phyloP scores from a whole-genome alignment of 2,797 vertebrate species.

The Allobates femoralis region DNA sequence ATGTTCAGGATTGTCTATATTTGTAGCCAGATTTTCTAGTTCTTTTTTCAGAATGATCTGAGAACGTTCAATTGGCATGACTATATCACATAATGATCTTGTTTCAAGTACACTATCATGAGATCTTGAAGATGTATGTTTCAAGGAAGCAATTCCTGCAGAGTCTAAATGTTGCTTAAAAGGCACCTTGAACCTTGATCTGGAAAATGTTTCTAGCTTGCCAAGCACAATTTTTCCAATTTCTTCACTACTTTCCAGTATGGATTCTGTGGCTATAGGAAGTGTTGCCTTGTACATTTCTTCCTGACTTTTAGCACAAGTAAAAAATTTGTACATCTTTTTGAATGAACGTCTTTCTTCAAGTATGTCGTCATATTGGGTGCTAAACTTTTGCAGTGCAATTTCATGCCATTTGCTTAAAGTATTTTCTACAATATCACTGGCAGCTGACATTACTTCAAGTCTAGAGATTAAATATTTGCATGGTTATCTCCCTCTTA shows the following conservation, averaged over 20 bases:
- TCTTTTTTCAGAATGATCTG: neutral
- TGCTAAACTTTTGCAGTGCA: slow-evolving; percentile 5
- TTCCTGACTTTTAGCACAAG: neutral
- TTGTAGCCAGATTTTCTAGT: slow-evolving; percentile 9
- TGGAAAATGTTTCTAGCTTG: neutral
- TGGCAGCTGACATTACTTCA: slow-evolving; percentile 3
- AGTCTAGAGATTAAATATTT: slow-evolving; percentile 5
- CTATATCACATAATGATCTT: neutral
- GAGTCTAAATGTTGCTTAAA: neutral
- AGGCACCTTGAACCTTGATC: neutral
- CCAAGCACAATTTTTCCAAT: slow-evolving; percentile 8
- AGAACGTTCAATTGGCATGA: neutral
- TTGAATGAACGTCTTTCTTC: slow-evolving; percentile 4
- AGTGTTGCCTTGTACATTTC: slow-evolving; percentile 23
- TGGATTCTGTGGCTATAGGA: slow-evolving; percentile 8
- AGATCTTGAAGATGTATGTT: neutral
- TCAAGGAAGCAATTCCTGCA: neutral
- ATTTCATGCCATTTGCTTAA: slow-evolving; percentile 12
- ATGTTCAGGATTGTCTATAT: neutral
- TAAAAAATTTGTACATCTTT: neutral
- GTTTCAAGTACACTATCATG: neutral
- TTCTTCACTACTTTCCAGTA: slow-evolving; percentile 7
- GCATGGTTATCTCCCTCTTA: slow-evolving; percentile 9
- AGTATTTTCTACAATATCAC: neutral
- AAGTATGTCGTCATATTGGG: neutral